A percentile compares a stretch with the other conserved stretches of the same genome.
Conservation (phyloP, 2,888 invertebrate genomes). For the Stenchaetothrips biformis region DNA sequence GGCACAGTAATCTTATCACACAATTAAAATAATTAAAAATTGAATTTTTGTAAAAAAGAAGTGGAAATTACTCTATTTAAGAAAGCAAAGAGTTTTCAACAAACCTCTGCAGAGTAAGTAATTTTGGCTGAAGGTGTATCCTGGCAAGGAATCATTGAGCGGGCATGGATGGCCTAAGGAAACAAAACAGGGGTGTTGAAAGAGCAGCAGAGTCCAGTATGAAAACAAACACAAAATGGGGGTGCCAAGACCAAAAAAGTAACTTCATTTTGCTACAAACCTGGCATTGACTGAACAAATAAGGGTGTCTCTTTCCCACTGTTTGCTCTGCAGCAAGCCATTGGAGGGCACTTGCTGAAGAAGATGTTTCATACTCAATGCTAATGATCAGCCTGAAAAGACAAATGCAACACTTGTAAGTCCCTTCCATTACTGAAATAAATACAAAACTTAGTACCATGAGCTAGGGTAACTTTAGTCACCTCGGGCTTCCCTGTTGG, state of each 20-base stretch:
- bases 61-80: constrained; percentile 14
- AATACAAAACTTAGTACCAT: background rate
- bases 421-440: constrained; percentile 31
- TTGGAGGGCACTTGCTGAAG: constrained; percentile 77
- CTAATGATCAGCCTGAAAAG: constrained; percentile 51
- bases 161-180: constrained; percentile 73
- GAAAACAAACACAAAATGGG: background rate
- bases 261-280: constrained; percentile 44
- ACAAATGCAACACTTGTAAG: constrained; percentile 5
- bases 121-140: constrained; percentile 87
- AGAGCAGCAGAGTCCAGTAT: background rate
- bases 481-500: too few relatives aligned
- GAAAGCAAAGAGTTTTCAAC: constrained; percentile 35
- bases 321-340: constrained; percentile 87
- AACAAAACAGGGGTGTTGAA: background rate
- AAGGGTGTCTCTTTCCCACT: constrained; percentile 78
- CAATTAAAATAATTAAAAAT: constrained; percentile 46
- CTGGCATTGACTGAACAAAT: constrained; percentile 78
- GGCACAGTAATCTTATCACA: constrained; percentile 67
- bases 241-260: background rate
- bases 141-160: constrained; percentile 87
- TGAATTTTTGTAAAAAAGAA: constrained; percentile 16
- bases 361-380: constrained; percentile 71
- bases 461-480: background rate
- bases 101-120: constrained; percentile 67